A percentile compares a stretch with the other conserved stretches of the same genome.
These are phyloP conservation scores for Menidia menidia DNA, from an alignment of 2,797 vertebrate species.

Conservation along the genomic window DNA sequence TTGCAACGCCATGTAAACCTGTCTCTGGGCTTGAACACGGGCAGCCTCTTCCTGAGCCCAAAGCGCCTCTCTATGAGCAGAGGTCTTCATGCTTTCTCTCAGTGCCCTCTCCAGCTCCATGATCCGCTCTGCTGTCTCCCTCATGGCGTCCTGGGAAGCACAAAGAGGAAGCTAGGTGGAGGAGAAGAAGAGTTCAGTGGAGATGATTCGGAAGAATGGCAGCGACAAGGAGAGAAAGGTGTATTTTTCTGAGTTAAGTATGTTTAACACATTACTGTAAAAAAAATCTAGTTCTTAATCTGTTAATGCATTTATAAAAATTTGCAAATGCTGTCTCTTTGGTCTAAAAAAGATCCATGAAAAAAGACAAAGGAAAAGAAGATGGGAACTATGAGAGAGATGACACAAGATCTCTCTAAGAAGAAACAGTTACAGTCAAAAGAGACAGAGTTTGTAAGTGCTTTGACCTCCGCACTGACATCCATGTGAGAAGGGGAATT, in stretches of 20 bases:
- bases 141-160: conserved; percentile 78
- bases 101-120: conserved; percentile 80
- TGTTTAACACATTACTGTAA: conserved; percentile 12
- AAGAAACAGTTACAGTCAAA: conserved; percentile 40
- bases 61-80: conserved; percentile 80
- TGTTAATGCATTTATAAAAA: neutral
- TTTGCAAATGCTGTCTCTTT: conserved; percentile 6
- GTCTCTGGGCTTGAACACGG: conserved; percentile 76
- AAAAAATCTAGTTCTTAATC: conserved; percentile 5
- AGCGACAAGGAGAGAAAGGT: conserved; percentile 45
- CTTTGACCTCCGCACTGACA: conserved; percentile 47
- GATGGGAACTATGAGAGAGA: conserved; percentile 25
- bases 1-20: conserved; percentile 64
- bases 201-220: conserved; percentile 42
- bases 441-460: conserved; percentile 49
- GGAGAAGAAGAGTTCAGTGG: conserved; percentile 24
- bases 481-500: conserved; percentile 36
- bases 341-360: conserved; percentile 2
- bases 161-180: conserved; percentile 62
- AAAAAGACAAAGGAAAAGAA: conserved; percentile 24
- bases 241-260: conserved; percentile 35
- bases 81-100: conserved; percentile 82
- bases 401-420: conserved; percentile 23
- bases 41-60: conserved; percentile 81
- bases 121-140: conserved; percentile 77